Evolutionary conservation across 2,888 invertebrate species (phyloP).

Genomic region (Drosophila fungiperda): DNA sequence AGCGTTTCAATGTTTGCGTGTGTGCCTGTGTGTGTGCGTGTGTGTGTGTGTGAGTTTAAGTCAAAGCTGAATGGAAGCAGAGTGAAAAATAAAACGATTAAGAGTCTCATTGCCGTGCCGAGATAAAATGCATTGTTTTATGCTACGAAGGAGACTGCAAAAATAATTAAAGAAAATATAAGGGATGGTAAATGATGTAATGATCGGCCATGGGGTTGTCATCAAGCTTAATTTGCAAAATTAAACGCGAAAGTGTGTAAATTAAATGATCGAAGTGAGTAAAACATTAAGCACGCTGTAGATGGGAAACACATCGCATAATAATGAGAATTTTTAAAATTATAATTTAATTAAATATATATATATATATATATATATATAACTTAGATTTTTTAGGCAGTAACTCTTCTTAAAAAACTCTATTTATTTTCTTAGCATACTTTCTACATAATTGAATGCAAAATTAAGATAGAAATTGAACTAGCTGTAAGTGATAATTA

Average conservation of each 20-base stretch:
- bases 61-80: conserved; percentile 65
- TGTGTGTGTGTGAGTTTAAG: conserved; percentile 45
- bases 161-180: conserved; percentile 42
- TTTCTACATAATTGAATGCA: too few species aligned
- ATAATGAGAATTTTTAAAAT: too few species aligned
- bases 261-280: too few species aligned
- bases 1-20: conserved; percentile 40
- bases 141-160: conserved; percentile 25
- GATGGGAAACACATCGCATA: not conserved
- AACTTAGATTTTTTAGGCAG: not conserved
- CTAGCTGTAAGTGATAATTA: too few species aligned
- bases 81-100: conserved; percentile 74
- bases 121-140: conserved; percentile 78
- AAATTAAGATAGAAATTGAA: too few species aligned
- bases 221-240: conserved; percentile 21
- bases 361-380: too few species aligned
- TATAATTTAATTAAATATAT: too few species aligned
- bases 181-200: conserved; percentile 47
- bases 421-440: not conserved
- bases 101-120: conserved; percentile 61
- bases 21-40: conserved; percentile 1
- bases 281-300: not conserved
- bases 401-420: not conserved
- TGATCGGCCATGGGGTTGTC: conserved; percentile 60
- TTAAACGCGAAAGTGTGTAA: not conserved